A percentile compares a stretch with the other conserved stretches of the same genome.
Evolutionary conservation across 2,797 vertebrate species (phyloP).

Genomic region (Sebastes cheni): DNA sequence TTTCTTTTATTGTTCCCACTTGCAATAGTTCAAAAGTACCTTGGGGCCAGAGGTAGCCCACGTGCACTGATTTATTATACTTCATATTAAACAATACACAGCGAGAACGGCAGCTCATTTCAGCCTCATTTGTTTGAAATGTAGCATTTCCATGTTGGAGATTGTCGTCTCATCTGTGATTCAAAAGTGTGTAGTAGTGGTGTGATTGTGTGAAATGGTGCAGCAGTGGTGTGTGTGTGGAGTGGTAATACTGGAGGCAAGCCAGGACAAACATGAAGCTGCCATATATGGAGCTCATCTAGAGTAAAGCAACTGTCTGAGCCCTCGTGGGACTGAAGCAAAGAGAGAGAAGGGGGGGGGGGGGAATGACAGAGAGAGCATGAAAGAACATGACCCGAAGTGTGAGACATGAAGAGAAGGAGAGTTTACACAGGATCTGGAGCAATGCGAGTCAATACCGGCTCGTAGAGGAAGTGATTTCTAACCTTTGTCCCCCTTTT

Average conservation of each 20-base stretch:
- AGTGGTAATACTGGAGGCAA: constrained; percentile 71
- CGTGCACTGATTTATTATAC: constrained; percentile 23
- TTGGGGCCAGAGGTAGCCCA: not conserved
- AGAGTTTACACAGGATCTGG: constrained; percentile 37
- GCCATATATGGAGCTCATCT: constrained; percentile 83
- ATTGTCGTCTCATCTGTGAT: constrained; percentile 49
- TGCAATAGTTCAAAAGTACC: not conserved
- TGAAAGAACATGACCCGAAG: constrained; percentile 58
- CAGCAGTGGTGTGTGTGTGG: constrained; percentile 26
- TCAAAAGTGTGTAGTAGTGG: constrained; percentile 23
- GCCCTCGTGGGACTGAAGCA: constrained; percentile 47
- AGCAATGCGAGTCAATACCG: constrained; percentile 43
- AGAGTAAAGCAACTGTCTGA: constrained; percentile 79
- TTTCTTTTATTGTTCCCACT: not conserved
- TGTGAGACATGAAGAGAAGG: constrained; percentile 34
- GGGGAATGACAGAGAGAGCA: constrained; percentile 13
- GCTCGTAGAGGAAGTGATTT: constrained; percentile 32
- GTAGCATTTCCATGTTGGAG: constrained; percentile 50
- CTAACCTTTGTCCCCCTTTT: constrained; percentile 45
- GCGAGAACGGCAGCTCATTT: constrained; percentile 32
- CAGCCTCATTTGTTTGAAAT: constrained; percentile 60
- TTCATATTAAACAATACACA: constrained; percentile 17
- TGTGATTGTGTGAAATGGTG: constrained; percentile 37
- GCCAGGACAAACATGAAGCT: constrained; percentile 83
- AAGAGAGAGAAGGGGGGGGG: not conserved